phyloP scores from a whole-genome alignment of 1,140 invertebrate genomes.

The Aricia agestis region DNA sequence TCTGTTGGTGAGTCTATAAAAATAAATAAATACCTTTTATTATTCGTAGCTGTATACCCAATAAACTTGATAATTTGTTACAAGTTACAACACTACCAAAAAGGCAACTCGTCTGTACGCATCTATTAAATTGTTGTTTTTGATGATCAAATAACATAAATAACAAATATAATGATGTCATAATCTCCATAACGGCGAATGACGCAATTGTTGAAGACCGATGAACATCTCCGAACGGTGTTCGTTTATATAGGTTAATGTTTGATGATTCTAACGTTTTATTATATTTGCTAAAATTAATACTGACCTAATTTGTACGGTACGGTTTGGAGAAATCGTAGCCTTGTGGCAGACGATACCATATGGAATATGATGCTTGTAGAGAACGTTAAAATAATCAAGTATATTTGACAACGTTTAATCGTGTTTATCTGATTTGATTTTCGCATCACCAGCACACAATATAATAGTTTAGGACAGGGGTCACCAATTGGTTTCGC shows the following conservation, averaged over 20 bases:
- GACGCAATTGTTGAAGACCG: neutral
- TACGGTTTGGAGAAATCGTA: neutral
- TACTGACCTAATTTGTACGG: neutral
- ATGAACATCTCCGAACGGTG: neutral
- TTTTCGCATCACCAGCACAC: no score
- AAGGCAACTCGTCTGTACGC: neutral
- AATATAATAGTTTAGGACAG: no score
- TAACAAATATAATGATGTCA: conserved; percentile 13
- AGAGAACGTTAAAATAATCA: no score
- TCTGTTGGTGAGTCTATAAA: no score
- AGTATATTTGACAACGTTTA: no score
- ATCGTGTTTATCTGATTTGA: no score
- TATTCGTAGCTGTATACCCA: no score
- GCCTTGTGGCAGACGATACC: no score
- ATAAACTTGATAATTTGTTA: neutral
- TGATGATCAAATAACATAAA: conserved; percentile 9
- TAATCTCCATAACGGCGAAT: neutral
- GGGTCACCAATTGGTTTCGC: no score
- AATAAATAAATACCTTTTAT: no score
- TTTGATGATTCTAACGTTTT: neutral
- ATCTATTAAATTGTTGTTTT: neutral
- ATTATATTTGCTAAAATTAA: conserved; percentile 10
- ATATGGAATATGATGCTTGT: no score
- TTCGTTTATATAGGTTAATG: conserved; percentile 4
- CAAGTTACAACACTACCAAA: neutral